A percentile compares a stretch with the other conserved stretches of the same genome.
phyloP scores from a whole-genome alignment of 2,888 invertebrate species.

The Andrena marginata region DNA sequence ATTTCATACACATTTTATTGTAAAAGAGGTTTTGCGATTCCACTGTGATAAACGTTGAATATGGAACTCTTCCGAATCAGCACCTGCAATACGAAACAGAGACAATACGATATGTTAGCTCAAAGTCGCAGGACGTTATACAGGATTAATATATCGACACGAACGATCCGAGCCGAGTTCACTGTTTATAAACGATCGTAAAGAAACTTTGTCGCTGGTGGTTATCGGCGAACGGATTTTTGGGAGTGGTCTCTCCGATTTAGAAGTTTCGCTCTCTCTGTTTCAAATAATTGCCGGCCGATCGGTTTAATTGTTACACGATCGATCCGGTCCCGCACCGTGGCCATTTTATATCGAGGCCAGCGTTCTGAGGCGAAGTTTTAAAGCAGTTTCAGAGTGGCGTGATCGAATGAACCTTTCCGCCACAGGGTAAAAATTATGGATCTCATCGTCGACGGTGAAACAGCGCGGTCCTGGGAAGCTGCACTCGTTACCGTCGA shows the following conservation, averaged over 20 bases:
- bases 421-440: constrained; percentile 37
- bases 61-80: no score
- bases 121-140: no score
- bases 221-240: not conserved
- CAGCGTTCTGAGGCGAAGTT: constrained; percentile 5
- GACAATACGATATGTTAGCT: no score
- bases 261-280: not conserved
- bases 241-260: not conserved
- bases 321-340: constrained; percentile 1
- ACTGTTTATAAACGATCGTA: not conserved
- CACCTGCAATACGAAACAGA: no score
- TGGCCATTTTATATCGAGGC: not conserved
- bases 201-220: not conserved
- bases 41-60: no score
- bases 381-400: constrained; percentile 13
- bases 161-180: constrained; percentile 14
- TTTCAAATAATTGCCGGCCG: constrained; percentile 12
- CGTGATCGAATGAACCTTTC: constrained; percentile 29
- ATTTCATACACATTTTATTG: no score
- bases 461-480: constrained; percentile 31
- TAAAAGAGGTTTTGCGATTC: no score
- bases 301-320: constrained; percentile 16
- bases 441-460: constrained; percentile 31
- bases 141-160: constrained; percentile 1
- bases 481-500: constrained; percentile 51